Evolutionary conservation across 2,797 vertebrate species (phyloP), one percentile per base, ranked within the genome.

Genomic region (Yasuhikotakia modesta): DNA sequence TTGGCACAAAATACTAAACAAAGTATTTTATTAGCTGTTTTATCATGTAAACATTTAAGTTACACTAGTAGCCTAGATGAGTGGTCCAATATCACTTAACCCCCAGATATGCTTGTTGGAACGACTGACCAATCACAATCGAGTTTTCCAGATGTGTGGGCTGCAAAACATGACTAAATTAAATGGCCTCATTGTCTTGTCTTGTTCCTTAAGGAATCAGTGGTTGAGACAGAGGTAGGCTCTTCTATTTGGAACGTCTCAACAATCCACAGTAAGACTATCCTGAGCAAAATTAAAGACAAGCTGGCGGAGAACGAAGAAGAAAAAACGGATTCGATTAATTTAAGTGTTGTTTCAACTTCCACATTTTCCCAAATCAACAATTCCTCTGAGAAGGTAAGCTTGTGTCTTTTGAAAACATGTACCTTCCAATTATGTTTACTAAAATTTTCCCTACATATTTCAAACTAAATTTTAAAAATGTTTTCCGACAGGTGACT

Each of bases 321-420:
- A 19, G 78, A 80, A 22, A 80, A 71, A 48, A 68, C 4, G 3
- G 14, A 73, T 3, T 57, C 79, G 1, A 79, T 60, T 16, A 61
- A 82, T 46, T 64, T 73, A 16, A 83, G 82, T 4, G 48, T 72
- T 46, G 64, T 63, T 16, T 70, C 87, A 19, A 77, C 87, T 6
- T 74, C 86, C 13, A 84, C 80, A 82, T 63, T 82, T 0, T 84
- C 87, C 58, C 57, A 83, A 73, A 86, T 85, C 45, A 73, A 86
- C 32, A 89, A 77, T 3, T 64, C 85, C 0, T 71, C 79, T n/a
- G 86, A 90, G n/a, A 87, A 83, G 88, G 91, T 93, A 84, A 68
- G 52, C 1, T 50, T 12, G 16, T 35, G 4, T 21, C 12, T 21
- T 17, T 46, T 21, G 1, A 46, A 21, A 39, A 58, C 0, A 19